Conservation (phyloP, 2,888 invertebrate genomes). For the Cephalotes varians region DNA sequence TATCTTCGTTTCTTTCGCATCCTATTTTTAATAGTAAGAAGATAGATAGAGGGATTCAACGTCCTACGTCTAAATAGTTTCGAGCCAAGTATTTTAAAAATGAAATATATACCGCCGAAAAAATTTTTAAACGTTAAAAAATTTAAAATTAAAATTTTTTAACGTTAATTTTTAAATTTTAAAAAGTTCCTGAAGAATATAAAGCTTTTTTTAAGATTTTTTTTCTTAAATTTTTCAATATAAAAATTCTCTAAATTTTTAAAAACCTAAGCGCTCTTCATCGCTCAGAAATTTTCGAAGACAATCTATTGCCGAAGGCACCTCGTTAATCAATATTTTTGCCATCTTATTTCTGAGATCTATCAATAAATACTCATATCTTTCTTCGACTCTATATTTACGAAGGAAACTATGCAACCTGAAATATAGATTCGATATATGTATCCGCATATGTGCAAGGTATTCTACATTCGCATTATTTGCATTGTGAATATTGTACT, state of each 20-base stretch:
- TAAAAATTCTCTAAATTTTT: not conserved
- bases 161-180: too few species aligned
- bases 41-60: not conserved
- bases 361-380: not conserved
- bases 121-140: not conserved
- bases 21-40: not conserved
- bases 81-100: not conserved
- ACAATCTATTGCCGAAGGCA: too few species aligned
- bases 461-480: not conserved
- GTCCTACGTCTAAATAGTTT: slow-evolving; percentile 5
- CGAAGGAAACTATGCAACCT: not conserved
- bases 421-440: not conserved
- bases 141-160: not conserved
- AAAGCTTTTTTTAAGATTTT: not conserved
- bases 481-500: too few species aligned
- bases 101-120: not conserved
- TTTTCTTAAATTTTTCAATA: not conserved
- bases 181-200: not conserved
- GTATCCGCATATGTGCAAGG: not conserved
- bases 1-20: not conserved
- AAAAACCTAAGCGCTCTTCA: not conserved
- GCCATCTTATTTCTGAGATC: not conserved
- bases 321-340: not conserved
- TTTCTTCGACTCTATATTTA: not conserved
- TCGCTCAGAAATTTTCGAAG: not conserved